phyloP scores from a whole-genome alignment of 1,140 invertebrate genomes.

The Aphidius ervi region DNA sequence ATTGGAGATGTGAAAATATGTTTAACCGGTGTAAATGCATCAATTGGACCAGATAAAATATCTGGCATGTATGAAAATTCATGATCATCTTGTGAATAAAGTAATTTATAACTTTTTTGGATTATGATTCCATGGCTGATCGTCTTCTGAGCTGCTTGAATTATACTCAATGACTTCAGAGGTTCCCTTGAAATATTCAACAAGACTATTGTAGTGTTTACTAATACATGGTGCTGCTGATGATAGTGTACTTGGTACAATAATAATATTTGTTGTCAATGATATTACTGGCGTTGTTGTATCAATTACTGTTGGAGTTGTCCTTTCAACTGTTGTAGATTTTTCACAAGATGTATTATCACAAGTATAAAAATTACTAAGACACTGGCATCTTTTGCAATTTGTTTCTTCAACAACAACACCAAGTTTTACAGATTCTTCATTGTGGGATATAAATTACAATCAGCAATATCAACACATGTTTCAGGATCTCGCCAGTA shows the following conservation, averaged over 20 bases:
- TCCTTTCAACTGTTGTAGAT: not conserved
- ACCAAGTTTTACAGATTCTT: conserved; percentile 63
- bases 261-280: not conserved
- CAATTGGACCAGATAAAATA: conserved; percentile 69
- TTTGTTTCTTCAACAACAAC: conserved; percentile 53
- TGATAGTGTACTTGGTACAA: conserved; percentile 50
- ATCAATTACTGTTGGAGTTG: not conserved
- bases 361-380: conserved; percentile 69
- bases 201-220: conserved; percentile 41
- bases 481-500: conserved; percentile 65
- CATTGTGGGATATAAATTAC: conserved; percentile 62
- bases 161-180: conserved; percentile 52
- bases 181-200: conserved; percentile 17
- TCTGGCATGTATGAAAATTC: conserved; percentile 58
- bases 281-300: conserved; percentile 20
- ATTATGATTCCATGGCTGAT: conserved; percentile 51
- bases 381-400: conserved; percentile 71
- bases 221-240: conserved; percentile 53
- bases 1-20: conserved; percentile 67
- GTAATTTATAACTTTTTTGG: conserved; percentile 60
- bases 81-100: conserved; percentile 64
- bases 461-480: conserved; percentile 67
- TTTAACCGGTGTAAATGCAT: conserved; percentile 56
- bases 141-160: conserved; percentile 58
- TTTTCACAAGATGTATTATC: conserved; percentile 52